Base-by-base conservation (phyloP, 1,140 invertebrate genomes). In the Drosophila lacertosa region DNA sequence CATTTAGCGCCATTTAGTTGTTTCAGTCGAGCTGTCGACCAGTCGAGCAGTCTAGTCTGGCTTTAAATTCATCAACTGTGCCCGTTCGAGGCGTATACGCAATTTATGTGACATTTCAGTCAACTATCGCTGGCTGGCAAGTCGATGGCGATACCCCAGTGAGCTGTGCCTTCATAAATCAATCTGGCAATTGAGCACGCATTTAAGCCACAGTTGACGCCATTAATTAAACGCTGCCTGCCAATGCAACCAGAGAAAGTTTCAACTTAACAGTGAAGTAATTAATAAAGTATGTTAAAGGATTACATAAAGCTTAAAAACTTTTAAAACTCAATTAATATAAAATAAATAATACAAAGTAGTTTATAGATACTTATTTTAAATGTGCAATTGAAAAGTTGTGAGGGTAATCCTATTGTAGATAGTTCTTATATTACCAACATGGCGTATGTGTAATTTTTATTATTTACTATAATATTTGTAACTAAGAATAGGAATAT, bases 1-100 rank as follows among this genome's bases (percentile, higher is more conserved):
- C 81, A 73, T 80, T 86, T 77, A 80, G 73, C 81, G 70, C 73
- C 72, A 70, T 80, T 80, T 86, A 88, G 81, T 77, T 81, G 73
- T 62, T 82, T 13, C 35, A 15, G 45, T 58, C 62, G 44, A 15
- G 29, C 18, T 22, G 26, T 35, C 18, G 39, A 51, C 39, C 60
- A 20, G n/a, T n/a, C n/a, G n/a, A n/a, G n/a, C n/a, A 53, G 42
- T 4, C 53, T 37, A 53, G 51, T 39, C 24, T 3, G 73, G 69
- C 80, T 66, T 84, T 86, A 81, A 86, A 86, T 86, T 77, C 74
- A 65, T 73, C 76, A 67, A 55, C 33, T 63, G n/a, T n/a, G 67
- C 32, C 40, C 33, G 44, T 22, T 22, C 32, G 32, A 35, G 48
- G 9, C 68, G 63, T 59, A 71, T 71, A 48, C 53, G 63, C 54